Conservation (phyloP, 2,113 vertebrate genomes). For the Platycercus adscitus region DNA sequence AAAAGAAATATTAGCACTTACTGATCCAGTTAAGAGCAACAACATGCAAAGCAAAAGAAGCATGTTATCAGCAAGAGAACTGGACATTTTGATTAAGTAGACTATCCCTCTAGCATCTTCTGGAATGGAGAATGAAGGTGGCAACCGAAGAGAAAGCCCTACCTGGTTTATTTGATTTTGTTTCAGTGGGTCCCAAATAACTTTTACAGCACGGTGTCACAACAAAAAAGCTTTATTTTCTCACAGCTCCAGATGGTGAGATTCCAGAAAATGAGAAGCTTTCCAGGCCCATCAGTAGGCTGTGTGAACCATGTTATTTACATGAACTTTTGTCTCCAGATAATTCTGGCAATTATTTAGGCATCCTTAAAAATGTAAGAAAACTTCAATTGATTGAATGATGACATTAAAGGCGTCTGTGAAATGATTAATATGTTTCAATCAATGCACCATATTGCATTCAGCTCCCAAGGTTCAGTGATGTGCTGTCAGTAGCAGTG, state of each 20-base stretch:
- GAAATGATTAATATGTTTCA: background rate
- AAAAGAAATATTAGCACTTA: background rate
- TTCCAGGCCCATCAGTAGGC: background rate
- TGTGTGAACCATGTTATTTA: background rate
- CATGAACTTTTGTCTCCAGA: background rate
- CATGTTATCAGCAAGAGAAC: background rate
- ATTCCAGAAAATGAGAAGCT: background rate
- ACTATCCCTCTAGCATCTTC: background rate
- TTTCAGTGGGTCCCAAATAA: background rate
- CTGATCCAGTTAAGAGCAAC: background rate
- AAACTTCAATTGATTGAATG: background rate
- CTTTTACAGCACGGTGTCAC: background rate
- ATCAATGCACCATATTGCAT: background rate
- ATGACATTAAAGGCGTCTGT: background rate
- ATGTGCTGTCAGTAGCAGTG: background rate
- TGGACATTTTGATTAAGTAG: background rate
- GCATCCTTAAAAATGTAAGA: background rate
- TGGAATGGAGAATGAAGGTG: background rate
- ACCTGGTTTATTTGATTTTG: background rate
- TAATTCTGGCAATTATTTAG: background rate
- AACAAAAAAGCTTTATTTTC: background rate
- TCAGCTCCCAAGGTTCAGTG: accelerated
- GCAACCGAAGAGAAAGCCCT: background rate
- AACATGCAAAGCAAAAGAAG: background rate
- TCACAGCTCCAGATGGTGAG: background rate